Evolutionary conservation across 1,140 invertebrate genomes (phyloP).

Genomic region (Goniozus legneri): DNA sequence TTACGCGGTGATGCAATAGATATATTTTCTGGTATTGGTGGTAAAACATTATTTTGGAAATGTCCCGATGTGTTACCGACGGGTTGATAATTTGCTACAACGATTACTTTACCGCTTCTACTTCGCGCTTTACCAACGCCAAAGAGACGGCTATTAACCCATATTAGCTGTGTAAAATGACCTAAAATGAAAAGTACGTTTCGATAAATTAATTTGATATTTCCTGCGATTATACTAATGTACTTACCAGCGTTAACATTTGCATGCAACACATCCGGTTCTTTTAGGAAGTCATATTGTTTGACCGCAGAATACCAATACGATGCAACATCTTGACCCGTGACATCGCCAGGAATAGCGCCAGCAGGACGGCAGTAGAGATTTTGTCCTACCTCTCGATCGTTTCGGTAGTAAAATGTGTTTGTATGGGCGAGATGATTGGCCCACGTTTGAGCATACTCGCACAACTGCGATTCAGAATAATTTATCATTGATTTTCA

Average conservation of each 20-base stretch:
- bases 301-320: constrained; percentile 82
- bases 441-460: constrained; percentile 80
- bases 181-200: constrained; percentile 53
- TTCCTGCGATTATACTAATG: not conserved
- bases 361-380: constrained; percentile 70
- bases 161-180: constrained; percentile 89
- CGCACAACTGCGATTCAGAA: constrained; percentile 63
- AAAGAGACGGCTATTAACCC: constrained; percentile 73
- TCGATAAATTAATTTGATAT: not conserved
- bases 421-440: constrained; percentile 78
- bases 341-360: constrained; percentile 62
- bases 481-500: not conserved
- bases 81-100: constrained; percentile 79
- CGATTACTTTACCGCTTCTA: constrained; percentile 70
- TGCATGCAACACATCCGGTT: constrained; percentile 68
- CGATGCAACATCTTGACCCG: constrained; percentile 77
- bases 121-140: constrained; percentile 80
- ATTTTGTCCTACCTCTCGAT: constrained; percentile 73
- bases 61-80: constrained; percentile 73
- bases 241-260: constrained; percentile 72
- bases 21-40: constrained; percentile 59
- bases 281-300: constrained; percentile 73
- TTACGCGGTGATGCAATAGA: constrained; percentile 37
- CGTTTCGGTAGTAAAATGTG: constrained; percentile 72
- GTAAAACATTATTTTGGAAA: constrained; percentile 74